Conservation (phyloP, 37 sponge, comb jelly and placozoan species). For the Chondrosia reniformis region DNA sequence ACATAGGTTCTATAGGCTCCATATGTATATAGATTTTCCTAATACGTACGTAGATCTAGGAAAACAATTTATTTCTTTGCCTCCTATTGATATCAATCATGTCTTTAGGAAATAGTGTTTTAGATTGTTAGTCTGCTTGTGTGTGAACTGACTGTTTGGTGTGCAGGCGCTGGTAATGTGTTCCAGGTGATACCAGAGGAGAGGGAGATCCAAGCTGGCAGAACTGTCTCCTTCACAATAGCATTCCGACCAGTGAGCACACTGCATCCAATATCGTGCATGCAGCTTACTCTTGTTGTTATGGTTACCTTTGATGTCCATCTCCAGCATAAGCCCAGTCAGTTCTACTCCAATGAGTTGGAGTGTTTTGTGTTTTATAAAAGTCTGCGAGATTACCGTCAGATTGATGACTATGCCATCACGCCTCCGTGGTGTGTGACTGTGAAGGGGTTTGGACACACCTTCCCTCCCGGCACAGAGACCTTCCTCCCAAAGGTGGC, state of each 20-base stretch:
- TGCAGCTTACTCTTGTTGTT: no score
- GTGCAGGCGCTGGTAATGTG: slow-evolving; percentile 22
- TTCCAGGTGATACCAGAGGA: slow-evolving; percentile 66
- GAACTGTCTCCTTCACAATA: slow-evolving; percentile 63
- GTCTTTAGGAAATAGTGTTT: no score
- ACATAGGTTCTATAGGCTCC: no score
- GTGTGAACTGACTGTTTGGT: no score
- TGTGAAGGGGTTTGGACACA: slow-evolving; percentile 69
- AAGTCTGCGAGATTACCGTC: slow-evolving; percentile 48
- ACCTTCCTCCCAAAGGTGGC: slow-evolving; percentile 56
- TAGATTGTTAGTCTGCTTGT: no score
- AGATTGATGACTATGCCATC: slow-evolving; percentile 36
- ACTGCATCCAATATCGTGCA: no score
- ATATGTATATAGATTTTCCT: no score
- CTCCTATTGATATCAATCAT: no score
- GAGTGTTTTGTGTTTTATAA: slow-evolving; percentile 87
- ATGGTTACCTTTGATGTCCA: no score
- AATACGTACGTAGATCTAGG: no score
- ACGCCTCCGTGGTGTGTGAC: slow-evolving; percentile 81
- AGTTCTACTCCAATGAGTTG: slow-evolving; percentile 48
- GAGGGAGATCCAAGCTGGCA: slow-evolving; percentile 56
- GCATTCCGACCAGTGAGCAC: slow-evolving; percentile 70
- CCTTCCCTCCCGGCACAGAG: slow-evolving; percentile 58
- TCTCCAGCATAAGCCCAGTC: slow-evolving; percentile 44
- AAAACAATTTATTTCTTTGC: no score